Base-by-base conservation (phyloP, 2,797 vertebrate species). In the Pyrrhura leucotis region DNA sequence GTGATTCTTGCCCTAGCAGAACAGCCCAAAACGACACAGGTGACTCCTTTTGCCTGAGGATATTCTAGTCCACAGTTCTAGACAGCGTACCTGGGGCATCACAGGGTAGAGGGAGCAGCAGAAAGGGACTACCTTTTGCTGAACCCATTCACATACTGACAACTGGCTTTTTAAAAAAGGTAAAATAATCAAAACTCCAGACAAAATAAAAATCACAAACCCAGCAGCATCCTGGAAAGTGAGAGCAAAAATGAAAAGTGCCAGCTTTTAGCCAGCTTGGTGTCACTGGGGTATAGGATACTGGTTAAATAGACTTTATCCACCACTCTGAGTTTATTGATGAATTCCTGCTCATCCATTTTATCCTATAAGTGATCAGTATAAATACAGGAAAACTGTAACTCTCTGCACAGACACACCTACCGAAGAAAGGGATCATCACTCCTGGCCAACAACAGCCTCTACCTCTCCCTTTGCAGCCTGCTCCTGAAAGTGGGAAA, bases 21-120 rank as follows among this genome's bases (percentile, higher is more conserved):
- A 37, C 37, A 84, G n/a, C 31, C 25, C 2, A 44, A 63, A 28
- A 45, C 8, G 10, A 66, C 39, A 37, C 5, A 69, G 35, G 18
- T 2, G 25, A 47, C 31, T 68, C 42, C 40, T 71, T 33, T 19
- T 73, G 44, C 35, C 77, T 21, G 12, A 59, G 17, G 35, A 56
- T 66, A 73, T 42, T 81, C 20, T n/a, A 71, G 4, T 42, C 28
- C 5, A 5, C 17, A 20, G 71, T 88, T 72, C 62, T 63, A 54
- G 45, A 35, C 4, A 14, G 15, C 7, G 18, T 25, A 85, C 10
- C 21, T 65, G 29, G 25, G 68, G 5, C 20, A 69, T 0, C 7
- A 42, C n/a, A n/a, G 6, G 17, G 29, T 3, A 15, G 28, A 7
- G 7, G 5, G 5, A 2, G 16, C 12, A 39, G 29, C 10, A 26